Conservation (phyloP, 2,888 invertebrate species). For the Xanthia togata region DNA sequence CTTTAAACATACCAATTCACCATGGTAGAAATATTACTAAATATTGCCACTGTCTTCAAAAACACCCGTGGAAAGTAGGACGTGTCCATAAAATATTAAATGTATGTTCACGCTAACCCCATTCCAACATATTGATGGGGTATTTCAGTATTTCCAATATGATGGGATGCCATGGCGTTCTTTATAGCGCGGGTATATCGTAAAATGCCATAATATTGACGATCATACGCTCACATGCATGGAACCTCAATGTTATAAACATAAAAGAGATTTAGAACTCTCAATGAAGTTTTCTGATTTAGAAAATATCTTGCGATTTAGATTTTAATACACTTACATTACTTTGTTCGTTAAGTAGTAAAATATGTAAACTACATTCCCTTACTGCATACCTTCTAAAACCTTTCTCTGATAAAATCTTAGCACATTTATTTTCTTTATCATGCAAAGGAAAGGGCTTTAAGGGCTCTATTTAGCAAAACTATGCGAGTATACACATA, state of each 20-base stretch:
- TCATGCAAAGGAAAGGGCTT: constrained; percentile 52
- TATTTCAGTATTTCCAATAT: constrained; percentile 58
- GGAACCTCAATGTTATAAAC: constrained; percentile 16
- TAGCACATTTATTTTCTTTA: constrained; percentile 58
- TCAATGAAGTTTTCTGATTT: constrained; percentile 17
- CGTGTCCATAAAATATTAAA: constrained; percentile 39
- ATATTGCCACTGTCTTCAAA: constrained; percentile 14
- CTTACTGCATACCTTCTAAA: constrained; percentile 31
- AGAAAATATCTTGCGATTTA: constrained; percentile 10
- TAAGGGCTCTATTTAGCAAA: constrained; percentile 42
- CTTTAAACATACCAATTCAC: neutral
- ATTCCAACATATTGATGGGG: constrained; percentile 46
- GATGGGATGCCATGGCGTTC: constrained; percentile 37
- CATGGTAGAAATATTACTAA: neutral
- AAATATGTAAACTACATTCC: constrained; percentile 31
- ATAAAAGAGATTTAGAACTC: constrained; percentile 28
- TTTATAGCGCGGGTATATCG: constrained; percentile 31
- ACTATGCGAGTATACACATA: constrained; percentile 43
- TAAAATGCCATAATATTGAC: constrained; percentile 21
- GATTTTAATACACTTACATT: constrained; percentile 20
- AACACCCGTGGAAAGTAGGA: constrained; percentile 22
- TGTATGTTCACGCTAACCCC: constrained; percentile 38
- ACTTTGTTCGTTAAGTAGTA: constrained; percentile 19
- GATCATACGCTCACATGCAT: constrained; percentile 9
- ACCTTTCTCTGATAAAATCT: constrained; percentile 41